phyloP scores from a whole-genome alignment of 2,888 invertebrate genomes.

The Galeruca laticollis region DNA sequence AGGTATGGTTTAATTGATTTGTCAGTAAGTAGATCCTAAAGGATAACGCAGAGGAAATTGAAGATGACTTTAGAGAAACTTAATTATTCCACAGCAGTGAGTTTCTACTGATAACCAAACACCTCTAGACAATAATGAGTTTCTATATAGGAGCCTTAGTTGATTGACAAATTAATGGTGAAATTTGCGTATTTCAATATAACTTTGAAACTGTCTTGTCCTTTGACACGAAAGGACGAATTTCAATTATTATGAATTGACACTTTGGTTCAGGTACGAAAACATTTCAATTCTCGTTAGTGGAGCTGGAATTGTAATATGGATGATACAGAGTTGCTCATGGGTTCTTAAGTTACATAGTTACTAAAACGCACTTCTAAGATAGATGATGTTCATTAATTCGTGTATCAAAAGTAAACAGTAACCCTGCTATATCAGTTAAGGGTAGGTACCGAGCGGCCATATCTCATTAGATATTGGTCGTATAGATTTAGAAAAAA shows the following conservation, averaged over 20 bases:
- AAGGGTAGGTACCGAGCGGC: no score
- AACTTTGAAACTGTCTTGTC: not conserved
- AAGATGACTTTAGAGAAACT: conserved; percentile 22
- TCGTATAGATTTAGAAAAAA: no score
- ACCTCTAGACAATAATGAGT: conserved; percentile 35
- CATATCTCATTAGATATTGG: no score
- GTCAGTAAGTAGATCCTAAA: conserved; percentile 14
- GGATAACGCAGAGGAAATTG: conserved; percentile 10
- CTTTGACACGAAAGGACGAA: not conserved
- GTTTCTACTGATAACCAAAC: conserved; percentile 27
- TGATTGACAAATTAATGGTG: conserved; percentile 32
- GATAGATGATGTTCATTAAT: no score
- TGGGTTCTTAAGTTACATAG: no score
- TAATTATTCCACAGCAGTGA: conserved; percentile 35
- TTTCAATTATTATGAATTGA: conserved; percentile 9
- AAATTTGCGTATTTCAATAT: conserved; percentile 7
- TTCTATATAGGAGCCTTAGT: conserved; percentile 22
- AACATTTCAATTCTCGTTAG: not conserved
- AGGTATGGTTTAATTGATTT: conserved; percentile 6
- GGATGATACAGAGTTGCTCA: no score
- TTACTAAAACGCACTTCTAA: no score
- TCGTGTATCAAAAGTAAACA: no score
- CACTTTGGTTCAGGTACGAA: not conserved
- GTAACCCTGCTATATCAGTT: no score
- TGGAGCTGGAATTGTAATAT: no score